These are phyloP conservation scores for Ctenoplectra terminalis DNA, from an alignment of 1,140 invertebrate genomes.

Conservation along the genomic window DNA sequence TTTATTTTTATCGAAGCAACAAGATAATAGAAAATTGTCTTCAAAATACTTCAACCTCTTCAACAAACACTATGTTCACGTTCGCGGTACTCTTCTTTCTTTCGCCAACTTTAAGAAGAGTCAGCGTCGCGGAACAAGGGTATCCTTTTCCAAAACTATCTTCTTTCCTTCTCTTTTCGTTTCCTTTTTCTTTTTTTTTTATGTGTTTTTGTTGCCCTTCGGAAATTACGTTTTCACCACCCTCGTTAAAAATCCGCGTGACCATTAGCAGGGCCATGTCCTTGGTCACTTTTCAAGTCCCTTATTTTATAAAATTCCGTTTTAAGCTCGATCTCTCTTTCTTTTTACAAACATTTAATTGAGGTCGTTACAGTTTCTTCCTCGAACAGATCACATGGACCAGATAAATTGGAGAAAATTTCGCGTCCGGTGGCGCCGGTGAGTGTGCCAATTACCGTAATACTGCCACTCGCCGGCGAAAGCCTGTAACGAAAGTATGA, in stretches of 20 bases:
- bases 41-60: not conserved
- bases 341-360: not conserved
- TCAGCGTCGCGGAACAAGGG: not conserved
- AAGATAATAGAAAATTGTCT: not conserved
- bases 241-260: not conserved
- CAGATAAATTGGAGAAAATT: not conserved
- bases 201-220: not conserved
- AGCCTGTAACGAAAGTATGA: conserved; percentile 17
- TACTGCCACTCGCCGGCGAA: not conserved
- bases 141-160: conserved; percentile 37
- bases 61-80: not conserved
- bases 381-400: not conserved
- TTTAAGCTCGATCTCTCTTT: not conserved
- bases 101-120: not conserved
- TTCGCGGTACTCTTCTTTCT: not conserved
- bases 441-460: conserved; percentile 18
- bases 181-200: not conserved
- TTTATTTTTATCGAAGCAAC: not conserved
- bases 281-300: not conserved
- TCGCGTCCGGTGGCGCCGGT: not conserved
- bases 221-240: not conserved
- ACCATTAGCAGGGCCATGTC: no score
- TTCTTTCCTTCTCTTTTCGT: not conserved
- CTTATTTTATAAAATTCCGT: not conserved
- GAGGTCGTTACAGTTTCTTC: no score